A percentile compares a stretch with the other conserved stretches of the same genome.
phyloP scores from a whole-genome alignment of 2,888 invertebrate species.

The Leucania comma region DNA sequence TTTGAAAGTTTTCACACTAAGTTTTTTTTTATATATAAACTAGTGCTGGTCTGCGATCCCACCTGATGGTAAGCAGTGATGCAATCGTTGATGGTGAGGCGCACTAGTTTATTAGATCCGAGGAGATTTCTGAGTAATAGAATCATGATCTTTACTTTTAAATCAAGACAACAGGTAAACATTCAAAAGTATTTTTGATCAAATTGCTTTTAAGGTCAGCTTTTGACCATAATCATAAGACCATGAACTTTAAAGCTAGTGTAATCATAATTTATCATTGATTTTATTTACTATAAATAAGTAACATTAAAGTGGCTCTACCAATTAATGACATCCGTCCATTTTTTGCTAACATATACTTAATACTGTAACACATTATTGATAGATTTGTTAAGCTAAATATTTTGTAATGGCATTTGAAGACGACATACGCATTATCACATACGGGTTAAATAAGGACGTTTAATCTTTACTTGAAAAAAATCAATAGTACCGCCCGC shows the following conservation, averaged over 20 bases:
- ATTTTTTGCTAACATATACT: constrained; percentile 38
- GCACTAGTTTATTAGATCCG: too few relatives aligned
- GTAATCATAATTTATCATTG: constrained; percentile 27
- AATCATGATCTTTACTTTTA: too few relatives aligned
- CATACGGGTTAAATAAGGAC: constrained; percentile 50
- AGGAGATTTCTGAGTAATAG: too few relatives aligned
- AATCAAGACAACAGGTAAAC: too few relatives aligned
- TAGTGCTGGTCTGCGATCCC: too few relatives aligned
- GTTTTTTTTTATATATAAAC: too few relatives aligned
- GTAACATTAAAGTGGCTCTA: constrained; percentile 20
- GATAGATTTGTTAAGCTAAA: constrained; percentile 14
- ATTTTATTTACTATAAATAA: constrained; percentile 25
- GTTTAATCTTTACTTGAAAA: constrained; percentile 23
- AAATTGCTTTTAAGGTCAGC: not conserved
- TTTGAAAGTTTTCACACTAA: too few relatives aligned
- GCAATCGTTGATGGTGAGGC: too few relatives aligned
- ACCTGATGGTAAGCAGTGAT: too few relatives aligned
- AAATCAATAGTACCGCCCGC: constrained; percentile 55
- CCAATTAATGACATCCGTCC: constrained; percentile 47
- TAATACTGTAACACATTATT: constrained; percentile 3
- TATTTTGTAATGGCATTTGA: not conserved
- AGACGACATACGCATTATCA: constrained; percentile 18
- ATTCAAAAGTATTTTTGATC: not conserved
- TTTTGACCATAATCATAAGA: constrained; percentile 2
- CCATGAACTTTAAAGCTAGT: constrained; percentile 42